These are phyloP conservation scores for Chaenogobius annularis DNA, from an alignment of 2,113 vertebrate genomes.

Conservation along the genomic window DNA sequence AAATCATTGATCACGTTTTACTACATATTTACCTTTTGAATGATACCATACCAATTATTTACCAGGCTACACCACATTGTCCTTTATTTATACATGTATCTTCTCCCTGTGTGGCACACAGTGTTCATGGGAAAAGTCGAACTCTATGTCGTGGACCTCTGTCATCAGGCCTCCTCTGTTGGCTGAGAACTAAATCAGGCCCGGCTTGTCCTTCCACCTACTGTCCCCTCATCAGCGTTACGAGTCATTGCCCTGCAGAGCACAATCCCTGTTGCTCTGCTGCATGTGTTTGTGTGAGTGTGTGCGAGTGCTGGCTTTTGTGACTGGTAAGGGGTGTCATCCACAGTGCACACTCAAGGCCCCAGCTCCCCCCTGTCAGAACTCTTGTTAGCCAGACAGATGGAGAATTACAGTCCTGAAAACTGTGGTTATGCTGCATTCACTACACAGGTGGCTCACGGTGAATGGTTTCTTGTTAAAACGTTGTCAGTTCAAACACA, in stretches of 20 bases:
- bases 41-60: not conserved
- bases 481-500: not conserved
- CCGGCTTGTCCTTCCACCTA: constrained; percentile 58
- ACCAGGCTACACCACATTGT: not conserved
- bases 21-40: too few species aligned
- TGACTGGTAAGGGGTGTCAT: constrained; percentile 58
- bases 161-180: constrained; percentile 22
- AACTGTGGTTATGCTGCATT: constrained; percentile 22
- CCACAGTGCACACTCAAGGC: constrained; percentile 46
- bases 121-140: constrained; percentile 9
- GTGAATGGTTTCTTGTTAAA: not conserved
- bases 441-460: not conserved
- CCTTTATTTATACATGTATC: not conserved
- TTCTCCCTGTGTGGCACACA: not conserved
- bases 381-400: constrained; percentile 49
- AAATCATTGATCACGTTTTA: too few species aligned
- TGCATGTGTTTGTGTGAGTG: constrained; percentile 37
- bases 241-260: constrained; percentile 57
- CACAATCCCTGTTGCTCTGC: constrained; percentile 44
- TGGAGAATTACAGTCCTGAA: constrained; percentile 47
- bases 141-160: not conserved
- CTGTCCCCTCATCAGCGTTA: constrained; percentile 49
- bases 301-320: constrained; percentile 42
- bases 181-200: constrained; percentile 54
- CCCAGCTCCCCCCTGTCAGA: constrained; percentile 25